A percentile compares a stretch with the other conserved stretches of the same genome.
Conservation (phyloP, 2,888 invertebrate species). For the Ophonus ardosiacus region DNA sequence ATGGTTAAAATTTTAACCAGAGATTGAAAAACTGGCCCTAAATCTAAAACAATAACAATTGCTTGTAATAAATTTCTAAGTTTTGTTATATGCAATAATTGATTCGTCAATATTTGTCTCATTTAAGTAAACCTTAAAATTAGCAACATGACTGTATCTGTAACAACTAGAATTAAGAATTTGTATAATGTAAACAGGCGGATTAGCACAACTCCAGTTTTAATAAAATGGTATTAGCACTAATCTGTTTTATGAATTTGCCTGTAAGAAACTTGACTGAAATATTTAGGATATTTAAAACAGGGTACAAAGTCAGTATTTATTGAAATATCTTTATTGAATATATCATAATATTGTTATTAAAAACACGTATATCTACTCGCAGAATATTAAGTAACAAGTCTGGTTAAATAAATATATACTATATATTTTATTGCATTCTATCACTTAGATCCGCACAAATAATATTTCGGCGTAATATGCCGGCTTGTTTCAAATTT, state of each 20-base stretch:
- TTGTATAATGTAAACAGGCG: background rate
- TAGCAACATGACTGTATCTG: too few species aligned
- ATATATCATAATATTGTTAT: background rate
- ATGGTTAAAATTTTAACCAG: too few species aligned
- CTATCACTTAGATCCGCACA: background rate
- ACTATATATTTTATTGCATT: background rate
- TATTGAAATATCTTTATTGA: background rate
- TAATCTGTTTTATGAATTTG: background rate
- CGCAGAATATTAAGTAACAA: background rate
- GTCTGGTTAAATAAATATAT: background rate
- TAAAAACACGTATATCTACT: background rate
- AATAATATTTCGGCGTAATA: background rate
- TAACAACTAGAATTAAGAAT: background rate
- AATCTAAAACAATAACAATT: too few species aligned
- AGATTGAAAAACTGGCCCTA: too few species aligned
- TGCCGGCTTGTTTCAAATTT: conserved; percentile 42
- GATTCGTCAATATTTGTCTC: too few species aligned
- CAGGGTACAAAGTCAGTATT: background rate
- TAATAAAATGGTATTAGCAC: background rate
- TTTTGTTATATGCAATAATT: too few species aligned
- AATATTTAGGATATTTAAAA: background rate
- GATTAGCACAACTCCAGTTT: background rate
- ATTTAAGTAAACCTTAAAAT: too few species aligned
- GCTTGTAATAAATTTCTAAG: too few species aligned
- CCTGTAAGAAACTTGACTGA: background rate